These are phyloP conservation scores for Paragorgia papillata DNA, from an alignment of 92 coral and sea anemone species.

Conservation along the genomic window DNA sequence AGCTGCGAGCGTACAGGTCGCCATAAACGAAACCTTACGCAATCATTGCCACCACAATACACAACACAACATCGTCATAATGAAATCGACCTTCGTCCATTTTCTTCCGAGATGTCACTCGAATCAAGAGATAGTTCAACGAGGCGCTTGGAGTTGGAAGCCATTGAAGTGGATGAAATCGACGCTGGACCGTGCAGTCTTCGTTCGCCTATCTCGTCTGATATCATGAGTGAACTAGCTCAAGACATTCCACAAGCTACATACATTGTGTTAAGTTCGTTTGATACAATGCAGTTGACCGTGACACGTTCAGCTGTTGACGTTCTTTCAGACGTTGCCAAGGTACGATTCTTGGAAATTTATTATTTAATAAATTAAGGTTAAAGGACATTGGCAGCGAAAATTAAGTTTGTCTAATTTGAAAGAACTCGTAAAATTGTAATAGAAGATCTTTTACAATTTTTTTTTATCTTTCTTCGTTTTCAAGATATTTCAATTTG, in stretches of 20 bases:
- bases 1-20: no score
- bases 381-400: no score
- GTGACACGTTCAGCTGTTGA: constrained; percentile 81
- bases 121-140: constrained; percentile 2
- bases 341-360: no score
- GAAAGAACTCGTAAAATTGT: no score
- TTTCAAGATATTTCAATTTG: no score
- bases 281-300: constrained; percentile 82
- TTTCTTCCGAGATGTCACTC: constrained; percentile 18
- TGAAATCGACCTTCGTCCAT: neutral
- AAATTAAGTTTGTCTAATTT: no score
- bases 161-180: constrained; percentile 52
- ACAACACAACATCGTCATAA: neutral
- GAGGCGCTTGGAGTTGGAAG: constrained; percentile 6
- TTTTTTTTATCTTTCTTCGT: no score
- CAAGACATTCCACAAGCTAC: constrained; percentile 71
- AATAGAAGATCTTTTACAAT: no score
- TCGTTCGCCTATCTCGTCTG: constrained; percentile 17
- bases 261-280: constrained; percentile 82
- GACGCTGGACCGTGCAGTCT: constrained; percentile 38
- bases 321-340: constrained; percentile 68
- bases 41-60: no score
- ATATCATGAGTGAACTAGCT: constrained; percentile 18
- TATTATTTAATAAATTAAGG: no score
- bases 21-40: no score